These are phyloP conservation scores for Archaeoteleia sp. DNA, from an alignment of 2,888 invertebrate genomes.

Conservation along the genomic window DNA sequence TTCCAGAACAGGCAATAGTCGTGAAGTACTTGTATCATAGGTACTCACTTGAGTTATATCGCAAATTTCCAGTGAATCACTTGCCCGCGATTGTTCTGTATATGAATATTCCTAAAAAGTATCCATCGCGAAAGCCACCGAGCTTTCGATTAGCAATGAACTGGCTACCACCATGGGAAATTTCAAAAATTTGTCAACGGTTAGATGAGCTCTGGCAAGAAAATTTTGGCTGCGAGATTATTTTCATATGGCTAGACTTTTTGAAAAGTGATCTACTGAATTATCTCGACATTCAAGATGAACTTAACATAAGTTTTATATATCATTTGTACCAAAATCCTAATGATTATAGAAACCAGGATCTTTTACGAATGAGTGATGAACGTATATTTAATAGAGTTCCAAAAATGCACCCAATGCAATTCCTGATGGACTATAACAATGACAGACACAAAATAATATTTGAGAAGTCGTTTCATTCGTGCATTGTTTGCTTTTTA, in stretches of 20 bases:
- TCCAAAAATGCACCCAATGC: constrained; percentile 49
- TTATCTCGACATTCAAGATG: constrained; percentile 53
- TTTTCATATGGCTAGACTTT: constrained; percentile 63
- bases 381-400: constrained; percentile 50
- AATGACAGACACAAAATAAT: constrained; percentile 21
- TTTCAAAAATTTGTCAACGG: constrained; percentile 57
- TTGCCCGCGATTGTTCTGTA: constrained; percentile 59
- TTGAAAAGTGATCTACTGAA: constrained; percentile 55
- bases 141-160: constrained; percentile 55
- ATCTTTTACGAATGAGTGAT: constrained; percentile 46
- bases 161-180: constrained; percentile 62
- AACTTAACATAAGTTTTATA: constrained; percentile 58
- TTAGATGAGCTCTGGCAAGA: constrained; percentile 63
- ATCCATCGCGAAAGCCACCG: constrained; percentile 59
- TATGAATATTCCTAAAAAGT: constrained; percentile 55
- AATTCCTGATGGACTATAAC: constrained; percentile 51
- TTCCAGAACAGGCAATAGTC: constrained; percentile 8
- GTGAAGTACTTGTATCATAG: no score
- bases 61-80: constrained; percentile 49
- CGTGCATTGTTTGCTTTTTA: constrained; percentile 61
- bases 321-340: constrained; percentile 29
- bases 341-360: constrained; percentile 22
- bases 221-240: constrained; percentile 60
- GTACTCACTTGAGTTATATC: no score
- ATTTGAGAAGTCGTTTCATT: constrained; percentile 51